Percentiles rank a stretch among this genome's conserved stretches.
Evolutionary conservation across 2,888 invertebrate species (phyloP).

Genomic region (Sinohyriopsis cumingii): DNA sequence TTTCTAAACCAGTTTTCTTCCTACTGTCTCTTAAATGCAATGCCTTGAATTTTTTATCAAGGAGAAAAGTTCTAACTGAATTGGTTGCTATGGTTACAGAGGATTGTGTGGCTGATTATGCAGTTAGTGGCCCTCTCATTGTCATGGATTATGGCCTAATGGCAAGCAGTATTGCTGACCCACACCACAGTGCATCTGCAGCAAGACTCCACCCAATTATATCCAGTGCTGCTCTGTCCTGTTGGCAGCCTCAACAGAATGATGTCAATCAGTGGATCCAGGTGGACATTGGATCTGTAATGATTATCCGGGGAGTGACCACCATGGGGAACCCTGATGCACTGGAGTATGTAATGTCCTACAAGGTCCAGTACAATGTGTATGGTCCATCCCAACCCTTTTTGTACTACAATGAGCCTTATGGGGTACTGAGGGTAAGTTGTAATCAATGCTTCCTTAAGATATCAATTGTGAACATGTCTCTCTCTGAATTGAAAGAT

Average conservation of each 20-base stretch:
- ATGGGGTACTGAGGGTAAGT: slow-evolving; percentile 40
- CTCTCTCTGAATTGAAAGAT: no score
- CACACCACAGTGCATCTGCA: slow-evolving; percentile 33
- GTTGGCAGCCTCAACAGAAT: slow-evolving; percentile 39
- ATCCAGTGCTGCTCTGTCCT: slow-evolving; percentile 19
- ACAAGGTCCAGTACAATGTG: slow-evolving; percentile 38
- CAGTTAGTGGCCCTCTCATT: slow-evolving; percentile 56
- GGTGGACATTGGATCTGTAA: slow-evolving; percentile 33
- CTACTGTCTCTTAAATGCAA: no score
- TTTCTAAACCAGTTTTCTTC: no score
- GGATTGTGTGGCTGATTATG: slow-evolving; percentile 50
- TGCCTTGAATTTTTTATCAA: no score
- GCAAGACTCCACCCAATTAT: slow-evolving; percentile 38
- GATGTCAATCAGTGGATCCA: slow-evolving; percentile 38
- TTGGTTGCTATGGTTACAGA: slow-evolving; percentile 26
- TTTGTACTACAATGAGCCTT: slow-evolving; percentile 51
- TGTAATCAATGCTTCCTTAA: not conserved
- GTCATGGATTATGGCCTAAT: slow-evolving; percentile 36
- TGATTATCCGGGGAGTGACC: slow-evolving; percentile 49
- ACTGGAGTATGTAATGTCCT: slow-evolving; percentile 48
- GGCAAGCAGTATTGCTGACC: slow-evolving; percentile 36
- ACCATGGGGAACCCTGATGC: slow-evolving; percentile 43
- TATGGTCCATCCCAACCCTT: slow-evolving; percentile 9
- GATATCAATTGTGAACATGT: no score
- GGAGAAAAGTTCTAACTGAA: no score